These are phyloP conservation scores for Sinonovacula constricta DNA, from an alignment of 1,140 invertebrate genomes.

Conservation along the genomic window DNA sequence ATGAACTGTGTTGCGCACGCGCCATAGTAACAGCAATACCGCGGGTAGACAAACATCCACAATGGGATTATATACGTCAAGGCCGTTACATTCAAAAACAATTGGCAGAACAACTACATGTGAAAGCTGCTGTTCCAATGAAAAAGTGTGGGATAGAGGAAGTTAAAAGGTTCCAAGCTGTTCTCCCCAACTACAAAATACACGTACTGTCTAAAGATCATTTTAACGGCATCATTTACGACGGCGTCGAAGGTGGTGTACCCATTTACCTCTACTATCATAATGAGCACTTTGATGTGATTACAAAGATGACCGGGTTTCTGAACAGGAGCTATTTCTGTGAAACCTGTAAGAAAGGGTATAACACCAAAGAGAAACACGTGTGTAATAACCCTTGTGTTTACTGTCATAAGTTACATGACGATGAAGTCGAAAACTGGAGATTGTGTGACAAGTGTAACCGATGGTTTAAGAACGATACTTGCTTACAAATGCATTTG, in stretches of 20 bases:
- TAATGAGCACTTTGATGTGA: no score
- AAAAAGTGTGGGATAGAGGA: constrained; percentile 1
- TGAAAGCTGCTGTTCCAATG: not conserved
- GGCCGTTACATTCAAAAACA: not conserved
- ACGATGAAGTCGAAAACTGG: not conserved
- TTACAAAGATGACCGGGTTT: no score
- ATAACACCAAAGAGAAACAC: not conserved
- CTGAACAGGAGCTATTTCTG: constrained; percentile 7
- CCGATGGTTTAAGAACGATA: no score
- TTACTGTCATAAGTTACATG: constrained; percentile 12
- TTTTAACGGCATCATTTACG: no score
- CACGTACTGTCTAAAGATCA: constrained; percentile 1
- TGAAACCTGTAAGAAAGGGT: constrained; percentile 7
- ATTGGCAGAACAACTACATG: not conserved
- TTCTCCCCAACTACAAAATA: constrained; percentile 6
- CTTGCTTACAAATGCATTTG: no score
- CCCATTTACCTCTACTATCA: no score
- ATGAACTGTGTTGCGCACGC: constrained; percentile 4
- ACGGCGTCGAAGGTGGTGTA: no score
- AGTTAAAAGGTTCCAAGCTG: not conserved
- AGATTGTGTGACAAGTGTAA: not conserved
- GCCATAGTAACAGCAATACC: constrained; percentile 12
- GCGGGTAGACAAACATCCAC: not conserved
- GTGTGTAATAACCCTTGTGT: constrained; percentile 3
- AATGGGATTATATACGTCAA: constrained; percentile 8